Percentiles rank a stretch among this genome's conserved stretches.
Evolutionary conservation across 2,797 vertebrate genomes (phyloP).

Genomic region (Coluber constrictor): DNA sequence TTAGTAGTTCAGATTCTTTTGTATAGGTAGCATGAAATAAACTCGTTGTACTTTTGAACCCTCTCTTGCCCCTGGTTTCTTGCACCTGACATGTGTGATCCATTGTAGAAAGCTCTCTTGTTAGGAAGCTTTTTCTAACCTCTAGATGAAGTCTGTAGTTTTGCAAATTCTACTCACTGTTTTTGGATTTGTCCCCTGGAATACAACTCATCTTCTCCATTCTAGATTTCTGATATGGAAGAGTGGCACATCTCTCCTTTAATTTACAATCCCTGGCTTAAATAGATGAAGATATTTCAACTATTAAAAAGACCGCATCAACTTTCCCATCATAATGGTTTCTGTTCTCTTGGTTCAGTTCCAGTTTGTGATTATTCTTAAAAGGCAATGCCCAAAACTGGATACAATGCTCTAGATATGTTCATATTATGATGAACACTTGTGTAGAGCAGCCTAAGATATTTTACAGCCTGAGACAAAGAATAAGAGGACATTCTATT

Average conservation of each 20-base stretch:
- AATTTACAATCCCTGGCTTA: not conserved
- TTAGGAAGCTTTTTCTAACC: not conserved
- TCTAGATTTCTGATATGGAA: not conserved
- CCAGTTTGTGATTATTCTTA: not conserved
- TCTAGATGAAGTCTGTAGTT: not conserved
- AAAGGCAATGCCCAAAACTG: not conserved
- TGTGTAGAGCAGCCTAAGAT: not conserved
- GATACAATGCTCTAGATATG: not conserved
- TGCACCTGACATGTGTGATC: not conserved
- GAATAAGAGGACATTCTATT: not conserved
- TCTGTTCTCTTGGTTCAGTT: not conserved
- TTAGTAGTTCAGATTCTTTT: not conserved
- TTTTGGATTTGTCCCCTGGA: not conserved
- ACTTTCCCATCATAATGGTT: not conserved
- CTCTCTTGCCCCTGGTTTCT: not conserved
- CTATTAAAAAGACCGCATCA: not conserved
- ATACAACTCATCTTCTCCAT: not conserved
- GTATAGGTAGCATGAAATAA: not conserved
- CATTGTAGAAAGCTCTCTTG: not conserved
- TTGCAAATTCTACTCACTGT: not conserved
- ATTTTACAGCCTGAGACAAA: not conserved
- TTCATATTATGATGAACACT: not conserved
- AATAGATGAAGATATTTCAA: not conserved
- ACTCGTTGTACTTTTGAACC: not conserved
- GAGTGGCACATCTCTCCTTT: not conserved